Evolutionary conservation across 2,113 vertebrate species (phyloP).

Genomic region (Leptodactylus fuscus): DNA sequence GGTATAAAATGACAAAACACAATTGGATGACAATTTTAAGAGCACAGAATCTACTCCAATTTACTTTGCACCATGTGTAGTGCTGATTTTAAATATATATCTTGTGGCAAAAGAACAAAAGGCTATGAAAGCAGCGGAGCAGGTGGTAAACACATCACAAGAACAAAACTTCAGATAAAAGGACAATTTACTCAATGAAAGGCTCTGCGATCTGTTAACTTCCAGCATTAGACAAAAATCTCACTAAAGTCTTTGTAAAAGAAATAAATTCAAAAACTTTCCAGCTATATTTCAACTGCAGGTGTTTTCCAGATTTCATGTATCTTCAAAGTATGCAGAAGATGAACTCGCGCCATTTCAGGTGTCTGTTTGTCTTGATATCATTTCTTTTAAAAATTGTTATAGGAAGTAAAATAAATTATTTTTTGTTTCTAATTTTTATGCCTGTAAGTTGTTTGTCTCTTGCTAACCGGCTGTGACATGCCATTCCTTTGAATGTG

Average conservation of each 20-base stretch:
- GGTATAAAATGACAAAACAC: neutral
- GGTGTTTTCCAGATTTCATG: conserved; percentile 63
- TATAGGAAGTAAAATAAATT: conserved; percentile 31
- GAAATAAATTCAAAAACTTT: conserved; percentile 30
- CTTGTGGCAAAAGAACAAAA: neutral
- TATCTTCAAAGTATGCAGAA: conserved; percentile 63
- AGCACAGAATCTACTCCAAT: neutral
- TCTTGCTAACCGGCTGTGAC: neutral
- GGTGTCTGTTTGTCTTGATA: conserved; percentile 55
- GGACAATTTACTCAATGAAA: conserved; percentile 42
- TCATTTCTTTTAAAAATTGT: conserved; percentile 32
- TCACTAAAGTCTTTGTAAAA: neutral
- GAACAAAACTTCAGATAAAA: conserved; percentile 52
- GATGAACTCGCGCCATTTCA: conserved; percentile 18
- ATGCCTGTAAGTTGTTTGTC: conserved; percentile 24
- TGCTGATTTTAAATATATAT: conserved; percentile 8
- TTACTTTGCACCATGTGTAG: neutral
- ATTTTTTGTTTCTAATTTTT: conserved; percentile 3
- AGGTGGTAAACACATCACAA: conserved; percentile 57
- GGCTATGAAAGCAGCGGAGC: conserved; percentile 22
- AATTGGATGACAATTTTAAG: conserved; percentile 34
- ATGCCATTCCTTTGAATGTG: conserved; percentile 9
- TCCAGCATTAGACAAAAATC: neutral
- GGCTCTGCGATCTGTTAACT: conserved; percentile 55
- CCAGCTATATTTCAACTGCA: conserved; percentile 25